Base-by-base conservation (phyloP, 2,113 vertebrate genomes). In the Rutilus rutilus region DNA sequence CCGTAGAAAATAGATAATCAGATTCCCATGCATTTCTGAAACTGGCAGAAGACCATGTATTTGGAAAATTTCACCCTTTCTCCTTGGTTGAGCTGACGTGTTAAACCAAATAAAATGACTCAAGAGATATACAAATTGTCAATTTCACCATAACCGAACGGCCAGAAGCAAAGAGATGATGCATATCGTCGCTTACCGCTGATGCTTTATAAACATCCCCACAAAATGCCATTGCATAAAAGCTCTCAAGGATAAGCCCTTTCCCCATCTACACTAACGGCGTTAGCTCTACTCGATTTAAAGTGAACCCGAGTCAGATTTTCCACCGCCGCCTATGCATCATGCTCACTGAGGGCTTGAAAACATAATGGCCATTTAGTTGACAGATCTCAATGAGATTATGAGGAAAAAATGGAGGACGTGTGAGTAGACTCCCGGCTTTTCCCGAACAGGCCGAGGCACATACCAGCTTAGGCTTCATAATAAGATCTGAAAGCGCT, bases 401-500 rank as follows among this genome's bases (percentile, higher is more conserved):
- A 76, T 85, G 59, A 75, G 67, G 74, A 62, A 85, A 84, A 87
- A 19, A 17, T 78, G n/a, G 59, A 52, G 64, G 50, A 77, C 27
- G 60, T 42, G 30, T 71, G 50, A 77, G 50, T 27, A 52, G 39
- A 69, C 57, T 82, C 57, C 60, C 86, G 81, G 84, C 23, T 86
- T 86, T 82, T 59, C 21, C 25, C 11, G 52, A 80, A 54, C 42
- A 75, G 82, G 74, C 25, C 8, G 74, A 54, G 21, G n/a, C 52
- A 54, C 80, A 33, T 42, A 75, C 19, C n/a, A 64, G 83, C 78
- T 73, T 75, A 54, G 30, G 42, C 52, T 67, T 57, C 54, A 50
- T 86, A 86, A 86, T 86, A 86, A 65, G 81, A 86, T 83, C 75
- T 73, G 59, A 88, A 87, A 47, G 83, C 84, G 60, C 84, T 82